A percentile compares a stretch with the other conserved stretches of the same genome.
phyloP scores from a whole-genome alignment of 30 jellyfish, hydroid and myxozoan species.

The Sanderia malayensis region DNA sequence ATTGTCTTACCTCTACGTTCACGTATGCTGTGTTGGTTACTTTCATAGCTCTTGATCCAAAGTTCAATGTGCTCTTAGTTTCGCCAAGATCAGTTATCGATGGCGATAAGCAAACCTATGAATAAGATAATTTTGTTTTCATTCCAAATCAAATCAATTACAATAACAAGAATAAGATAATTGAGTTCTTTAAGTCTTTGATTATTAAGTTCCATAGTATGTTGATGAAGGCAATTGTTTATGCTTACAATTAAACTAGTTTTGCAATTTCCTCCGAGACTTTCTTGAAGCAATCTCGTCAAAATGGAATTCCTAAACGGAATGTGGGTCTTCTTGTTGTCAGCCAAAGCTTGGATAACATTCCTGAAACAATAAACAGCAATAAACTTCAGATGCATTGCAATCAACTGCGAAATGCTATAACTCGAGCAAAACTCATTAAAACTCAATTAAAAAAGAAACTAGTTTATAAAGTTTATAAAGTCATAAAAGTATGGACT shows the following conservation, averaged over 20 bases:
- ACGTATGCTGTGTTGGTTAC: slow-evolving; percentile 91
- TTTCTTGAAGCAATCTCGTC: slow-evolving; percentile 94
- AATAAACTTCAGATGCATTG: too few species aligned
- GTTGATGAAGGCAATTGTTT: not conserved
- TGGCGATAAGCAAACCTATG: slow-evolving; percentile 96
- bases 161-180: too few species aligned
- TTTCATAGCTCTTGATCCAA: slow-evolving; percentile 98
- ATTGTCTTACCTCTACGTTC: slow-evolving; percentile 90
- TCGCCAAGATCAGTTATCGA: slow-evolving; percentile 71
- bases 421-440: too few species aligned
- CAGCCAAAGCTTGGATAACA: slow-evolving; percentile 97
- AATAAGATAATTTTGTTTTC: too few species aligned
- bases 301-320: slow-evolving; percentile 96
- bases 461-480: too few species aligned
- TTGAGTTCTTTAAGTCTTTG: too few species aligned
- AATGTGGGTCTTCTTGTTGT: slow-evolving; percentile 63
- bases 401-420: too few species aligned
- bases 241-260: slow-evolving; percentile 84
- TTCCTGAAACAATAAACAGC: too few species aligned
- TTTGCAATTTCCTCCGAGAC: slow-evolving; percentile 98
- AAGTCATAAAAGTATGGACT: too few species aligned
- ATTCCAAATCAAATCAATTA: too few species aligned
- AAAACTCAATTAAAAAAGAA: too few species aligned
- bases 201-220: not conserved
- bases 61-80: slow-evolving; percentile 84